Evolutionary conservation across 1,140 invertebrate species (phyloP).

Genomic region (Nixonia krombeini): DNA sequence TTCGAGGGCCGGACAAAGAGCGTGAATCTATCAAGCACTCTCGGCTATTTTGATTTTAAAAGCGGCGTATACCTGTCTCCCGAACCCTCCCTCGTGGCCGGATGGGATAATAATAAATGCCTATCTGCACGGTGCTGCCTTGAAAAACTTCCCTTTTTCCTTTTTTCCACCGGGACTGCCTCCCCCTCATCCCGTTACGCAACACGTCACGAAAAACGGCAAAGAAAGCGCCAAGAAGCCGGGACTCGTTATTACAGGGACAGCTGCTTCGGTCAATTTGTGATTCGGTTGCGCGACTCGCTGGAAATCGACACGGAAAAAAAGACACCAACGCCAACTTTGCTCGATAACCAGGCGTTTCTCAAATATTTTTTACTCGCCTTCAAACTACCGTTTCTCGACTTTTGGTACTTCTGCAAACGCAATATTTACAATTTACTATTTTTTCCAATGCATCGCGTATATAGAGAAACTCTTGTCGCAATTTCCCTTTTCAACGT

Average conservation of each 20-base stretch:
- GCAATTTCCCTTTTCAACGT: no score
- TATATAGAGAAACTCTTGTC: no score
- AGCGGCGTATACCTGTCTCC: conserved; percentile 41
- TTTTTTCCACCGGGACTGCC: conserved; percentile 7
- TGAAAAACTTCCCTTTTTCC: conserved; percentile 22
- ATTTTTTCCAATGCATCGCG: no score
- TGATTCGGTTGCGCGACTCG: conserved; percentile 24
- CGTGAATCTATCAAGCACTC: conserved; percentile 51
- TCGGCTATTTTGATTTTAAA: conserved; percentile 45
- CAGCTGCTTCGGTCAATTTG: conserved; percentile 47
- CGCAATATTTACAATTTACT: no score
- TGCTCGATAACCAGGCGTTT: conserved; percentile 13
- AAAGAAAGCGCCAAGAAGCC: conserved; percentile 32
- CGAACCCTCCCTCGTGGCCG: conserved; percentile 48
- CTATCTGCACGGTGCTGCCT: conserved; percentile 30
- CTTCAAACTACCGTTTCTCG: no score
- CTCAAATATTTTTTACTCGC: no score
- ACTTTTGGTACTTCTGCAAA: no score
- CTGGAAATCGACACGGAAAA: conserved; percentile 10
- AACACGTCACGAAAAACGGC: conserved; percentile 49
- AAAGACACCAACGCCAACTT: conserved; percentile 2
- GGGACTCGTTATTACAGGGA: conserved; percentile 31
- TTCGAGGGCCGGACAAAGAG: conserved; percentile 50
- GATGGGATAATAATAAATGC: conserved; percentile 48
- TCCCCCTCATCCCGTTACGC: conserved; percentile 29